Conservation (phyloP, 2,888 invertebrate species). For the Horisme vitalbata region DNA sequence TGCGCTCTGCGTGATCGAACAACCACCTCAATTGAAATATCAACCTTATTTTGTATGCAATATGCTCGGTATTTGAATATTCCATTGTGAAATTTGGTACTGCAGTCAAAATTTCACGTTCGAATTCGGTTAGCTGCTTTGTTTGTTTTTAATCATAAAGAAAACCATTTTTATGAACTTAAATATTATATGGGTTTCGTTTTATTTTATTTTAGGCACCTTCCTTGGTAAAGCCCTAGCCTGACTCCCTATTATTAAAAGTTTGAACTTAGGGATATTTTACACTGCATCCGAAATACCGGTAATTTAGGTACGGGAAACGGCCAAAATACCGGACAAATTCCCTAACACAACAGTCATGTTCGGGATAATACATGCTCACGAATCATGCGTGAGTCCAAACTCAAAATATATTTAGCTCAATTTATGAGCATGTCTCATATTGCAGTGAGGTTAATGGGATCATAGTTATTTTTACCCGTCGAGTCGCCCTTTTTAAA, state of each 20-base stretch:
- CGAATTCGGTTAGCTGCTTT: conserved; percentile 18
- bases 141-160: conserved; percentile 2
- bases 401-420: conserved; percentile 51
- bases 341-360: too few species aligned
- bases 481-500: conserved; percentile 4
- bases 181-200: too few species aligned
- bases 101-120: conserved; percentile 32
- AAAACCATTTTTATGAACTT: conserved; percentile 6
- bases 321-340: too few species aligned
- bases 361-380: conserved; percentile 8
- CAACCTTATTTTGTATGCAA: conserved; percentile 29
- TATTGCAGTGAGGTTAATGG: conserved; percentile 46
- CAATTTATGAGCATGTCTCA: conserved; percentile 38
- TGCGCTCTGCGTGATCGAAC: conserved; percentile 63
- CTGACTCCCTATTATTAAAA: too few species aligned
- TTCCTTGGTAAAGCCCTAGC: too few species aligned
- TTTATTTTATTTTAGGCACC: not conserved
- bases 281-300: not conserved
- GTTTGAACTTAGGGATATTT: too few species aligned
- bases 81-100: conserved; percentile 15
- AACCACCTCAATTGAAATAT: conserved; percentile 22
- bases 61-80: conserved; percentile 20
- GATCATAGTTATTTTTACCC: conserved; percentile 40
- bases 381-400: conserved; percentile 33
- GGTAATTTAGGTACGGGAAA: too few species aligned